A percentile compares a stretch with the other conserved stretches of the same genome.
Conservation (phyloP, 2,888 invertebrate species). For the Mermis nigrescens region DNA sequence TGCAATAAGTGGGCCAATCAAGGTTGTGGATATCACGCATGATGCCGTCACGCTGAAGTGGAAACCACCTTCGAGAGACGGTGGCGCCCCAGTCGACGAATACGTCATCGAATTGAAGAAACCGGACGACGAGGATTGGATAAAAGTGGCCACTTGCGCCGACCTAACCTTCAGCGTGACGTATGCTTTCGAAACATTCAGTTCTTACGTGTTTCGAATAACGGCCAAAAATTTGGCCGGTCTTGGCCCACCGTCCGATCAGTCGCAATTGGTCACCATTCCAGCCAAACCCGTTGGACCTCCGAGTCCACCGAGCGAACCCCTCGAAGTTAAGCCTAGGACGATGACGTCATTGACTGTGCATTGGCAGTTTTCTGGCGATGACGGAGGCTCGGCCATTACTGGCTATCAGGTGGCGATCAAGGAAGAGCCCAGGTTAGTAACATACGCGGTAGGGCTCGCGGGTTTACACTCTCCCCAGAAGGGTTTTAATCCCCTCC, state of each 20-base stretch:
- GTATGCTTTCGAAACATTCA: constrained; percentile 27
- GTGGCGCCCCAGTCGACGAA: constrained; percentile 44
- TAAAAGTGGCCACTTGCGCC: not conserved
- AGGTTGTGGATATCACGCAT: constrained; percentile 57
- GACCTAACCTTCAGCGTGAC: not conserved
- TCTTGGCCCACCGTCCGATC: constrained; percentile 32
- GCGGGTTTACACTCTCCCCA: too few relatives aligned
- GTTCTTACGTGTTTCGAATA: constrained; percentile 35
- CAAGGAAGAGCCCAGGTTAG: not conserved
- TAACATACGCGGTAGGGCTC: too few relatives aligned
- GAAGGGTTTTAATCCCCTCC: too few relatives aligned
- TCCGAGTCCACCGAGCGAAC: constrained; percentile 7
- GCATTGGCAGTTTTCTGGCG: constrained; percentile 32
- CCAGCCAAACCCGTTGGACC: not conserved
- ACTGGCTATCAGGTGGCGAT: constrained; percentile 8
- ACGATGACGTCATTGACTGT: constrained; percentile 9
- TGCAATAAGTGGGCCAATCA: constrained; percentile 57
- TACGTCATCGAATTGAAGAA: constrained; percentile 50
- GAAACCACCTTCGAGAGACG: constrained; percentile 49
- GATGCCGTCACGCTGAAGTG: constrained; percentile 63
- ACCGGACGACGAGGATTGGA: constrained; percentile 49
- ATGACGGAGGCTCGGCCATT: constrained; percentile 14
- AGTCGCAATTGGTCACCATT: not conserved
- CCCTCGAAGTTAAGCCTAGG: constrained; percentile 3
- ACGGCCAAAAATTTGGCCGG: constrained; percentile 35